Evolutionary conservation across 2,113 vertebrate genomes (phyloP).

Genomic region (Hymenochirus boettgeri): DNA sequence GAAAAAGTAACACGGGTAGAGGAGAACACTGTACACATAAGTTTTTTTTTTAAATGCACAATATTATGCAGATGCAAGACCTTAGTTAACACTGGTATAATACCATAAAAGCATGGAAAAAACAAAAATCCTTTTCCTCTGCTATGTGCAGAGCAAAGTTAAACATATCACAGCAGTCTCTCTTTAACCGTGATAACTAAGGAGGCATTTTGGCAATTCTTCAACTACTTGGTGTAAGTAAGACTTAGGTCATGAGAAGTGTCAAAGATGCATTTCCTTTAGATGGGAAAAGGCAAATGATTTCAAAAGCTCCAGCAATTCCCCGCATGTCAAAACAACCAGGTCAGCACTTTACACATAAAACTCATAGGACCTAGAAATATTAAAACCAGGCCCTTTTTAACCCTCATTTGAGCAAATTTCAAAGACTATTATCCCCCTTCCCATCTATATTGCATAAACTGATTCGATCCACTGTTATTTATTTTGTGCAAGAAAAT

Average conservation of each 20-base stretch:
- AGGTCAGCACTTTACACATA: constrained; percentile 57
- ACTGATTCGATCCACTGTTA: too few species aligned
- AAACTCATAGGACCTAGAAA: constrained; percentile 20
- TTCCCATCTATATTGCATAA: too few species aligned
- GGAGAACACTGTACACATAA: too few species aligned
- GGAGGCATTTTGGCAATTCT: constrained; percentile 65
- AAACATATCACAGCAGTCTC: neutral
- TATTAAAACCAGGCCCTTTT: constrained; percentile 4
- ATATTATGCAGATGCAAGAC: too few species aligned
- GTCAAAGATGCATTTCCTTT: constrained; percentile 77
- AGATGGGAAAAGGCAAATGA: constrained; percentile 72
- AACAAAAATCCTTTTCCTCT: too few species aligned
- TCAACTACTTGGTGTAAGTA: constrained; percentile 67
- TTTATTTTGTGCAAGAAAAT: too few species aligned
- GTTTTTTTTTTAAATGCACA: too few species aligned
- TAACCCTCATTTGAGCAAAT: neutral
- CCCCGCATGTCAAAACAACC: constrained; percentile 54
- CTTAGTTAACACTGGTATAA: too few species aligned
- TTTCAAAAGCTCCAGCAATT: constrained; percentile 59
- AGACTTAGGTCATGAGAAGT: constrained; percentile 87
- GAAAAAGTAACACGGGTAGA: too few species aligned
- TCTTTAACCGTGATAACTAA: constrained; percentile 59
- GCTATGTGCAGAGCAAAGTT: too few species aligned
- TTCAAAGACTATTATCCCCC: constrained; percentile 2
- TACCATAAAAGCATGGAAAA: too few species aligned